These are phyloP conservation scores for Pungitius pungitius DNA, from an alignment of 2,113 vertebrate species.

Conservation along the genomic window DNA sequence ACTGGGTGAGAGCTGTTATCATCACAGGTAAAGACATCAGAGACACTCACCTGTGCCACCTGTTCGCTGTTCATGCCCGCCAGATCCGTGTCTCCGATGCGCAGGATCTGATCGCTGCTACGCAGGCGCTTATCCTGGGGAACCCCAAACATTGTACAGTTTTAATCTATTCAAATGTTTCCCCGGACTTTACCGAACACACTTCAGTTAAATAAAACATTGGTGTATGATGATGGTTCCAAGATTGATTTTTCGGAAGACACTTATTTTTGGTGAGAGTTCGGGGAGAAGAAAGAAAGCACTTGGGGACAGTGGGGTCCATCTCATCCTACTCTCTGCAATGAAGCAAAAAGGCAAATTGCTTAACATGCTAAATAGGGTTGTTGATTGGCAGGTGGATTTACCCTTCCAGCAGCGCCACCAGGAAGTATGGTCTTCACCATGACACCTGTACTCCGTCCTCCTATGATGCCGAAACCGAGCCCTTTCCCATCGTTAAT, in stretches of 20 bases:
- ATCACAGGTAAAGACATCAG: not conserved
- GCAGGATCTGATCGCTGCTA: slow-evolving; percentile 93
- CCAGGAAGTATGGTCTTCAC: slow-evolving; percentile 96
- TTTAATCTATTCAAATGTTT: not conserved
- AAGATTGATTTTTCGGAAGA: not conserved
- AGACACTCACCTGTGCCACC: slow-evolving; percentile 86
- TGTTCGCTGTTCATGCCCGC: slow-evolving; percentile 92
- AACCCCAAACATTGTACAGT: not conserved
- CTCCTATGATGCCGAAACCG: slow-evolving; percentile 96
- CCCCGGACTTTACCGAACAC: not conserved
- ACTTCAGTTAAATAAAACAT: not conserved
- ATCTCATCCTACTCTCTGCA: not conserved
- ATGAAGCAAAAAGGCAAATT: not conserved
- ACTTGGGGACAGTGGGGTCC: not conserved
- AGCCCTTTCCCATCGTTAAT: slow-evolving; percentile 94
- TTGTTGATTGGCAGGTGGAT: slow-evolving; percentile 1
- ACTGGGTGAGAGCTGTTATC: not conserved
- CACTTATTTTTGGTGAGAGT: not conserved
- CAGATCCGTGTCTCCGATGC: slow-evolving; percentile 91
- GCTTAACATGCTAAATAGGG: not conserved
- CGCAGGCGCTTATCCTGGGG: slow-evolving; percentile 87
- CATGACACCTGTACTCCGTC: slow-evolving; percentile 90
- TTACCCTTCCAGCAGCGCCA: slow-evolving; percentile 92
- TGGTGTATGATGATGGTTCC: not conserved
- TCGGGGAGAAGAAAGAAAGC: not conserved